Conservation (phyloP, 2,797 vertebrate species). For the Thalassophryne amazonica region DNA sequence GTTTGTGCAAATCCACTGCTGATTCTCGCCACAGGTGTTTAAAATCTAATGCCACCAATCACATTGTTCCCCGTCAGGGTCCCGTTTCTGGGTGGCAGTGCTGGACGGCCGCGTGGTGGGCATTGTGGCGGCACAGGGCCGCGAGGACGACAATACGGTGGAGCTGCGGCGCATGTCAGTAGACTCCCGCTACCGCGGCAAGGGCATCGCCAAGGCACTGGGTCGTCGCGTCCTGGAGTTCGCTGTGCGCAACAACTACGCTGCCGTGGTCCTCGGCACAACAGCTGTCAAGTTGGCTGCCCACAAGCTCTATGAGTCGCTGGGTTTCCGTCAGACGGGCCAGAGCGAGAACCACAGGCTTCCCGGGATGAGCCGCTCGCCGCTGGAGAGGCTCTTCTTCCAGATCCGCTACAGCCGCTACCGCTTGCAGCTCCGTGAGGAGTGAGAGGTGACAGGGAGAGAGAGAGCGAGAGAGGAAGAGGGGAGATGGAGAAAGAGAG, state of each 20-base stretch:
- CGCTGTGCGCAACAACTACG: conserved; percentile 92
- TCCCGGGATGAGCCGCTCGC: conserved; percentile 92
- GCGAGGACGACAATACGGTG: conserved; percentile 91
- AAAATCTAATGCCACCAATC: not conserved
- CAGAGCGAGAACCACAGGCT: conserved; percentile 88
- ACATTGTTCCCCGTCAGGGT: conserved; percentile 77
- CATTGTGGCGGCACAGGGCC: conserved; percentile 91
- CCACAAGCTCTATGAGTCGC: conserved; percentile 97
- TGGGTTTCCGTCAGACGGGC: conserved; percentile 93
- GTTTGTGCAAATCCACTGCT: too few species aligned
- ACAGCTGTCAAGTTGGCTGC: conserved; percentile 97
- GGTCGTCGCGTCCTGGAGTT: conserved; percentile 97
- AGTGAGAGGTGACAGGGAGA: conserved; percentile 79
- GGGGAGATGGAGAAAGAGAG: conserved; percentile 2
- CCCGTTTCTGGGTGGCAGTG: conserved; percentile 98
- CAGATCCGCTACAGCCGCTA: conserved; percentile 98
- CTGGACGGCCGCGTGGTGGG: conserved; percentile 93
- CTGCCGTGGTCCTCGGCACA: conserved; percentile 93
- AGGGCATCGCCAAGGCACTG: conserved; percentile 95
- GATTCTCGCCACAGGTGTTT: too few species aligned
- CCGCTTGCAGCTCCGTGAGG: conserved; percentile 96
- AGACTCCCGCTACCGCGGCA: conserved; percentile 93
- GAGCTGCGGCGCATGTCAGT: conserved; percentile 98
- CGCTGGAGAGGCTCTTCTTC: conserved; percentile 96
- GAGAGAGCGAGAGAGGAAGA: conserved; percentile 46